Evolutionary conservation across 2,888 invertebrate species (phyloP).

Genomic region (Tridacna crocea): DNA sequence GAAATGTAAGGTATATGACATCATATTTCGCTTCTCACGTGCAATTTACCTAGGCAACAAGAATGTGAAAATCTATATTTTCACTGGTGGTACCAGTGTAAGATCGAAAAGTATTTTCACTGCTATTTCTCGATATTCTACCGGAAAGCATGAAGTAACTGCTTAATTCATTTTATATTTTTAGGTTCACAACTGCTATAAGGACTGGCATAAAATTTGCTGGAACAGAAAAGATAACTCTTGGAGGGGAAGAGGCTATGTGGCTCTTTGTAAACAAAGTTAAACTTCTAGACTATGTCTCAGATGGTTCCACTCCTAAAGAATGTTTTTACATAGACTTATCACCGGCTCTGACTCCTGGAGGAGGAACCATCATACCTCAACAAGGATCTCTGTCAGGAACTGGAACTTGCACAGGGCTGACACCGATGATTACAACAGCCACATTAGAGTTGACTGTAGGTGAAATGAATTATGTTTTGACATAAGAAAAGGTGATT

Average conservation of each 20-base stretch:
- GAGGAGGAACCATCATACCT: slow-evolving; percentile 54
- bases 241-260: slow-evolving; percentile 76
- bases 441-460: slow-evolving; percentile 38
- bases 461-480: background rate
- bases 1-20: no score
- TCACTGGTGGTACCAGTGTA: no score
- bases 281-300: slow-evolving; percentile 67
- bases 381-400: slow-evolving; percentile 50
- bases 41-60: no score
- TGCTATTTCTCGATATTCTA: no score
- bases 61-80: no score
- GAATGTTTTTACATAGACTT: slow-evolving; percentile 56
- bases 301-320: slow-evolving; percentile 28
- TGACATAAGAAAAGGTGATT: background rate
- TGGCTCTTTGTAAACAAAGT: slow-evolving; percentile 76
- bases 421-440: slow-evolving; percentile 33
- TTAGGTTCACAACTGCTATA: slow-evolving; percentile 73
- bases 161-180: no score
- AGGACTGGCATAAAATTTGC: slow-evolving; percentile 70
- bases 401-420: slow-evolving; percentile 54
- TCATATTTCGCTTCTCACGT: no score
- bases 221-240: slow-evolving; percentile 70
- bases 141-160: no score
- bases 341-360: slow-evolving; percentile 52
- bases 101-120: no score